Base-by-base conservation (phyloP, 2,888 invertebrate genomes). In the Cylindroiulus punctatus region DNA sequence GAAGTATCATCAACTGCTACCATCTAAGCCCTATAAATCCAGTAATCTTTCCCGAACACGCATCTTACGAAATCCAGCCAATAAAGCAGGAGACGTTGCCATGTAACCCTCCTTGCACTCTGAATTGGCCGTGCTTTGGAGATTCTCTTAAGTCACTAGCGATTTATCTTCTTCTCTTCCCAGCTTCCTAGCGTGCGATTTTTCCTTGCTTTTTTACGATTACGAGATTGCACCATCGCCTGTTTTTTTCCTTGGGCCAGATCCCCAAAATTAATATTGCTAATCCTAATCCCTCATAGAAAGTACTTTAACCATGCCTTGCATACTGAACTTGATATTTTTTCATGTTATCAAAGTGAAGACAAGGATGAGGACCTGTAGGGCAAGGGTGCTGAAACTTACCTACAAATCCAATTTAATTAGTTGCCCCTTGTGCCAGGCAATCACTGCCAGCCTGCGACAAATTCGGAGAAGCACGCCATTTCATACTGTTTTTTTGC, bases 11-110 rank as follows among this genome's bases (percentile, higher is more conserved):
- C 76, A 76, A 76, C 76, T 76, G 76, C 76, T 76, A 76, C 12
- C 83, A 42, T 83, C 40, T 83, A 83, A 83, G 83, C 83, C 44
- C 83, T 44, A 83, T 83, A 83, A 83, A 83, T 83, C 83, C 83
- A 83, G 44, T 83, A 83, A 83, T 83, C 83, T 83, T 83, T 83
- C n/a, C 83, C 40, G 83, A 83, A 83, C 83, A 83, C 83, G 44
- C 83, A 44, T 83, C 83, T 83, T 83, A 83, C 40, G 40, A 83
- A 83, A 83, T 42, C 44, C 44, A 44, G 1, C 83, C 44, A 83
- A 83, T 83, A 83, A 83, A 83, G 40, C 83, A 40, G n/a, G 44
- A 83, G 83, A 83, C 40, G 83, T 83, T 40, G 83, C 83, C 76
- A 76, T 30, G 76, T 76, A 76, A 76, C 76, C 76, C 76, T 76